Evolutionary conservation across 1,140 invertebrate species (phyloP), one percentile per base, ranked within the genome.

Genomic region (Aphelenchoides fujianensis): DNA sequence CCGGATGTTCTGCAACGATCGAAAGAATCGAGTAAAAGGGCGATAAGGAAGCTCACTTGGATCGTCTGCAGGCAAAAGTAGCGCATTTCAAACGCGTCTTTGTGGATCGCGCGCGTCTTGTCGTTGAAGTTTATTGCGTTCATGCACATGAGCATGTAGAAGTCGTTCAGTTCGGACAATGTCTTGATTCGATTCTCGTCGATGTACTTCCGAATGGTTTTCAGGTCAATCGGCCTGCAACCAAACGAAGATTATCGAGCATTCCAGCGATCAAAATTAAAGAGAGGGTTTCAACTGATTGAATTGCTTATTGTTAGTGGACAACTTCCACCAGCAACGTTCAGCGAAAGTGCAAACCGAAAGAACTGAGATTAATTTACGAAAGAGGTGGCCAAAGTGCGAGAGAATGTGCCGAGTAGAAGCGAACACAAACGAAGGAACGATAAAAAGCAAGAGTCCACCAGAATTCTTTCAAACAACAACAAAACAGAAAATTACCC

Each of bases 101-200:
- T 16, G 34, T 59, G 28, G 5, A 59, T 32, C 7, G 55, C 34
- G 19, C 34, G 55, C 7, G 5, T 5, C 12, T 59, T 32, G 5
- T 59, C 55, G 23, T 59, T 59, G 34, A 59, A 59, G 27, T 30
- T 59, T 23, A 59, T 59, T 5, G 55, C 55, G 34, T 59, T 59
- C 55, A 59, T 59, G 55, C 55, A 59, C 55, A 59, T 59, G 12
- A 59, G 23, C 19, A 5, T 61, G 36, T 61, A 61, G n/a, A n/a
- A 61, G 30, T 66, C 63, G 31, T 66, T 12, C 1, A 66, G 34
- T 36, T 66, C 63, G n/a, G 32, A 12, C 27, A 66, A n/a, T 3
- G 63, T 66, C 32, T 31, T 34, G 2, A 66, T 34, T 1, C 32
- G 19, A n/a, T 37, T 37, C 36, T 66, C 63, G 31, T 66, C 63